Evolutionary conservation across 2,797 vertebrate genomes (phyloP).

Genomic region (Falco rusticolus): DNA sequence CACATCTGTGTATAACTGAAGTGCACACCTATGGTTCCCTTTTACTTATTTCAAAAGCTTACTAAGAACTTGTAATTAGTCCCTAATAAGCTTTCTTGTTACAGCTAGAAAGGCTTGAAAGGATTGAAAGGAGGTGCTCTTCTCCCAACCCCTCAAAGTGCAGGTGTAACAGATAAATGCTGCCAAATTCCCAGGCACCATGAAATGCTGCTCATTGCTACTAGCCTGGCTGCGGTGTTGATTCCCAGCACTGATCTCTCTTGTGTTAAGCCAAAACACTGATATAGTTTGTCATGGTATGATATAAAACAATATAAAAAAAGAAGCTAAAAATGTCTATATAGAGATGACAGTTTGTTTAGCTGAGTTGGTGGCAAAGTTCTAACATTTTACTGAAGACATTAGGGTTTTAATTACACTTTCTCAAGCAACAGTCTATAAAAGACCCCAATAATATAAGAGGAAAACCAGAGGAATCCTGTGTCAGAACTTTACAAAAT

Average conservation of each 20-base stretch:
- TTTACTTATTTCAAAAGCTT: background rate
- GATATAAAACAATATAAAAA: background rate
- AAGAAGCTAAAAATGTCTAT: background rate
- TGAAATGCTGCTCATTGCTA: rapidly evolving
- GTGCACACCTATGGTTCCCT: background rate
- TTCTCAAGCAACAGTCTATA: background rate
- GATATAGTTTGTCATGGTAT: background rate
- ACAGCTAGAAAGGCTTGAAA: background rate
- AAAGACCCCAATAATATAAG: rapidly evolving
- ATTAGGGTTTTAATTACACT: background rate
- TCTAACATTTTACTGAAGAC: background rate
- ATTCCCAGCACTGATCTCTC: background rate
- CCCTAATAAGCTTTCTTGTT: background rate
- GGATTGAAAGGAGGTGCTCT: background rate
- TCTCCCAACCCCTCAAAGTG: background rate
- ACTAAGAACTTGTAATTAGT: background rate
- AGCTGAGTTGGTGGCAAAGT: background rate
- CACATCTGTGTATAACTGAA: background rate
- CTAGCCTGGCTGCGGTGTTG: background rate
- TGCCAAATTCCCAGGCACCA: background rate
- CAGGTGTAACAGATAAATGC: background rate
- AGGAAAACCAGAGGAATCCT: background rate
- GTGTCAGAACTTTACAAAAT: background rate
- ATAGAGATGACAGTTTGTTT: background rate
- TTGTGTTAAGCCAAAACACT: background rate